Conservation (phyloP, 2,888 invertebrate genomes). For the Eurois occulta region DNA sequence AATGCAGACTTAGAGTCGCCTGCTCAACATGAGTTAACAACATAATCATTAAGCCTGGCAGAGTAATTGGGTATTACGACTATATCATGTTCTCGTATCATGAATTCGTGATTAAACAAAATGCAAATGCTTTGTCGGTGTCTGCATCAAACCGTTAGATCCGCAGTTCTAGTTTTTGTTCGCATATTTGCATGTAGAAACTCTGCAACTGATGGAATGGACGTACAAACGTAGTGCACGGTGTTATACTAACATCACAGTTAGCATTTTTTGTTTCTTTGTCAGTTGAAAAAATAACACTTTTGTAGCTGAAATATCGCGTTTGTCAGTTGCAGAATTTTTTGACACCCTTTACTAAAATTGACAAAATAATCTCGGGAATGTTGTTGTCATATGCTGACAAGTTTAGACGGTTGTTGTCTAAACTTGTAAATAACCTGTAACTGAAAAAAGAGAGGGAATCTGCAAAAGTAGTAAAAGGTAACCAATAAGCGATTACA, state of each 20-base stretch:
- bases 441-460: not conserved
- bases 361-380: not conserved
- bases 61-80: constrained; percentile 11
- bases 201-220: constrained; percentile 40
- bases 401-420: too few relatives aligned
- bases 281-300: constrained; percentile 10
- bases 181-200: constrained; percentile 63
- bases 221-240: constrained; percentile 19
- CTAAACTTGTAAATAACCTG: not conserved
- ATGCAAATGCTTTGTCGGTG: constrained; percentile 40
- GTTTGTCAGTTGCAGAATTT: constrained; percentile 14
- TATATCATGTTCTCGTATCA: constrained; percentile 16
- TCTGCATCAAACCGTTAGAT: constrained; percentile 51
- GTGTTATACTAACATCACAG: constrained; percentile 21
- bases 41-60: not conserved
- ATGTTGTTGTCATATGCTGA: not conserved
- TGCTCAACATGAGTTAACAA: not conserved
- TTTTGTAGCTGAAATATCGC: not conserved
- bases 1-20: not conserved
- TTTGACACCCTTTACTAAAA: too few relatives aligned
- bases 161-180: constrained; percentile 54
- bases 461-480: not conserved
- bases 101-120: constrained; percentile 37
- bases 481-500: not conserved
- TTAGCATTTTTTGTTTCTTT: constrained; percentile 13